phyloP scores from a whole-genome alignment of 2,888 invertebrate genomes.

The Osmoderma eremita region DNA sequence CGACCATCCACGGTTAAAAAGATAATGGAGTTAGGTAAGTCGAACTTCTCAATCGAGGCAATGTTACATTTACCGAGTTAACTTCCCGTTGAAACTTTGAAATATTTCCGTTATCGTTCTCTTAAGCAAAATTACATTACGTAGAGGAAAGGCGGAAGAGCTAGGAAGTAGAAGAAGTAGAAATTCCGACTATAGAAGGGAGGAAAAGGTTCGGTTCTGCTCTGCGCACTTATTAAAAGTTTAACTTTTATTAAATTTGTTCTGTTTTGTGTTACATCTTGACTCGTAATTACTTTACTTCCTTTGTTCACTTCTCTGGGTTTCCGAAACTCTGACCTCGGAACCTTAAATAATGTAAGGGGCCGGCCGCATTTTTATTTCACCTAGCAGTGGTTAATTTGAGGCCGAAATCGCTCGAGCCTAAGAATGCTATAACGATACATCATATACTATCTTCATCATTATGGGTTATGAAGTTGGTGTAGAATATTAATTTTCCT shows the following conservation, averaged over 20 bases:
- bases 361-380: no score
- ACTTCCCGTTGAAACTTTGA: conserved; percentile 49
- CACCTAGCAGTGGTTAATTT: no score
- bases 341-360: conserved; percentile 12
- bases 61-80: conserved; percentile 50
- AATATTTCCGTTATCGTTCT: conserved; percentile 51
- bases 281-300: conserved; percentile 39
- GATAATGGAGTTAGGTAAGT: conserved; percentile 49
- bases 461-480: no score
- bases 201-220: conserved; percentile 39
- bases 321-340: background rate
- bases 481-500: no score
- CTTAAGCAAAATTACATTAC: conserved; percentile 41
- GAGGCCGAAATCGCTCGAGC: no score
- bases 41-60: conserved; percentile 51
- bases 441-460: no score
- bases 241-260: conserved; percentile 45
- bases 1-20: conserved; percentile 24
- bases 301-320: conserved; percentile 19
- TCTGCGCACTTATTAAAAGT: conserved; percentile 44
- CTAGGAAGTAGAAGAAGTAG: conserved; percentile 11
- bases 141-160: conserved; percentile 5
- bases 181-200: conserved; percentile 16
- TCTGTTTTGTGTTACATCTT: conserved; percentile 43
- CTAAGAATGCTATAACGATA: no score